A percentile compares a stretch with the other conserved stretches of the same genome.
These are phyloP conservation scores for Drosophila lowei DNA, from an alignment of 1,140 invertebrate species.

Conservation along the genomic window DNA sequence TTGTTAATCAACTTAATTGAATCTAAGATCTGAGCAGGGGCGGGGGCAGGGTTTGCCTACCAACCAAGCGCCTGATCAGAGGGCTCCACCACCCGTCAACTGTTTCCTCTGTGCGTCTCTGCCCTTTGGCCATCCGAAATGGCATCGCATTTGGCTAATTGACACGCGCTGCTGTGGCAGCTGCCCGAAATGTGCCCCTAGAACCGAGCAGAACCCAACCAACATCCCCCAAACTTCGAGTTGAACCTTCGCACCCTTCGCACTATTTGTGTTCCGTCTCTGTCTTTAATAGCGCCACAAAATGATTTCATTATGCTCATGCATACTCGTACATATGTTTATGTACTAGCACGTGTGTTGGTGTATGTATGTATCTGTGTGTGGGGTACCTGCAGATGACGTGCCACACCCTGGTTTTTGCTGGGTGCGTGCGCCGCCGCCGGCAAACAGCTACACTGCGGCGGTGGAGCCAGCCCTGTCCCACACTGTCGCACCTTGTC, in stretches of 20 bases:
- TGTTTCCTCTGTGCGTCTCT: too few species aligned
- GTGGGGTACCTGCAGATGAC: conserved; percentile 25
- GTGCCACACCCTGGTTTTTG: conserved; percentile 62
- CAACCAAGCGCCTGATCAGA: too few species aligned
- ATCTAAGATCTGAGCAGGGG: too few species aligned
- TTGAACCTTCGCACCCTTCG: too few species aligned
- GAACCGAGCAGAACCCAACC: not conserved
- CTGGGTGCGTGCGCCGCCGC: conserved; percentile 27
- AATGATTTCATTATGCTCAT: too few species aligned
- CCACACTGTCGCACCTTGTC: conserved; percentile 46
- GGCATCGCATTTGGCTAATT: conserved; percentile 19
- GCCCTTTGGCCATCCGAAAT: conserved; percentile 5
- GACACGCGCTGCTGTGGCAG: not conserved
- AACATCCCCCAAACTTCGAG: not conserved
- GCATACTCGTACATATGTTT: not conserved
- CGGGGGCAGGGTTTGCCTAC: too few species aligned
- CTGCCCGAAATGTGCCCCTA: not conserved
- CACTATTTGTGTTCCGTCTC: too few species aligned
- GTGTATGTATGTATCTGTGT: conserved; percentile 18
- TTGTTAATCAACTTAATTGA: too few species aligned
- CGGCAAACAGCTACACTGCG: conserved; percentile 2
- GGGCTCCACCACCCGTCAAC: too few species aligned
- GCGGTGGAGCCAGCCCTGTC: conserved; percentile 12
- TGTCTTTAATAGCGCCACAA: too few species aligned
- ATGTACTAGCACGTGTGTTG: too few species aligned